Base-by-base conservation (phyloP, 2,888 invertebrate species). In the Oscheius myriophilus region DNA sequence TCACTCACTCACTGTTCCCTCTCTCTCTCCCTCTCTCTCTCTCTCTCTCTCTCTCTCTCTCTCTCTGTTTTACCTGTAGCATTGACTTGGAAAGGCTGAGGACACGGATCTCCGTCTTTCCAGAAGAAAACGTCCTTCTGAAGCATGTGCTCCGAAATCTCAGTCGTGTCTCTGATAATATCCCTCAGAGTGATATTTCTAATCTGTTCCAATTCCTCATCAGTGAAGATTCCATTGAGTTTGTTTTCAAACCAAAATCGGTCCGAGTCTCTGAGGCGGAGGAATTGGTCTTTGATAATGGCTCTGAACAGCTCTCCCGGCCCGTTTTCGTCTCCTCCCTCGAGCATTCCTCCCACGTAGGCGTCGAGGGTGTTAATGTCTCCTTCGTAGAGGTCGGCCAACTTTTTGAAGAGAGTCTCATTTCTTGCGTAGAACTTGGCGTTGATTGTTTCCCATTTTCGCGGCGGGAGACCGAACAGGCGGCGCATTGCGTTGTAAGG, bases 241-340 rank as follows among this genome's bases (percentile, higher is more conserved):
- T 61, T 69, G 58, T 85, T 85, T 71, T 85, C 85, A 63, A 82
- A 85, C 85, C 85, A 85, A 73, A 85, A 85, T 26, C 85, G 61
- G 88, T 98, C 98, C 0, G 95, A 92, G 86, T 96, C 95, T 73
- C 98, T 89, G 61, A 98, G 90, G 67, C 97, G 90, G 0, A 91
- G 88, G 84, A 98, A 96, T 87, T 98, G 97, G 82, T 97, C 96
- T 76, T 91, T 91, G 76, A 97, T 95, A 3, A 96, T 93, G 0
- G 91, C 91, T 49, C 91, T 90, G 87, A 98, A 97, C 0, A 98
- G 89, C 86, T 94, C 93, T 0, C 97, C 97, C 0, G 88, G 88
- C 9, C 88, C 88, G 52, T 68, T 70, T 21, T 75, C 78, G 39
- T 61, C 61, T n/a, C 73, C 72, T 25, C 74, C 75, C 46, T 78